Conservation (phyloP, 2,888 invertebrate genomes). For the Athalia circularis region DNA sequence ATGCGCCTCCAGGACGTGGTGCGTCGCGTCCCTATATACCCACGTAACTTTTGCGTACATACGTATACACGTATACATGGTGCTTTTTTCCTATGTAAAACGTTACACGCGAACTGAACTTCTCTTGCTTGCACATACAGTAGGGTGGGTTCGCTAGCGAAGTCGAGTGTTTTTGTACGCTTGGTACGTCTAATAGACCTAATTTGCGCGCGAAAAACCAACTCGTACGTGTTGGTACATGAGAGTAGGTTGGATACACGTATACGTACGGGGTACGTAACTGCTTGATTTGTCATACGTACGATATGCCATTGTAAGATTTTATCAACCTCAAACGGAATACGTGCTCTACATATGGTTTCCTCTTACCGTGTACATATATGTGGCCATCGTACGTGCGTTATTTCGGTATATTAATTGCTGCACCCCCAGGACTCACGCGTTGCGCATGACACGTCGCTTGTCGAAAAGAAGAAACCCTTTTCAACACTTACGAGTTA, state of each 20-base stretch:
- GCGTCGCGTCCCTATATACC: conserved; percentile 1
- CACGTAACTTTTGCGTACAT: no score
- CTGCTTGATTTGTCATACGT: conserved; percentile 46
- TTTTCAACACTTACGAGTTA: no score
- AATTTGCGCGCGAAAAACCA: conserved; percentile 70
- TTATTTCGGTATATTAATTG: not conserved
- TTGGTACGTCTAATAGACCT: conserved; percentile 69
- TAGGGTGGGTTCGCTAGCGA: not conserved
- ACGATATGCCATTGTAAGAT: conserved; percentile 6
- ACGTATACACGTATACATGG: no score
- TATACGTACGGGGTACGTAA: conserved; percentile 10
- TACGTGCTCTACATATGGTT: not conserved
- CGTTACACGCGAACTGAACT: not conserved
- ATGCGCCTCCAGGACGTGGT: not conserved
- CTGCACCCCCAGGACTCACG: not conserved
- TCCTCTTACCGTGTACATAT: not conserved
- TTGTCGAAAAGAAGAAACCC: no score
- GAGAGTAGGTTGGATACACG: conserved; percentile 13
- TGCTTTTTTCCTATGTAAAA: not conserved
- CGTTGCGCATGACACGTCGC: no score
- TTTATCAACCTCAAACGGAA: conserved; percentile 4
- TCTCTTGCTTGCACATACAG: not conserved
- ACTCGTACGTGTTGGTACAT: not conserved
- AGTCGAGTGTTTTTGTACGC: conserved; percentile 65
- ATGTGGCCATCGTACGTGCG: not conserved